Evolutionary conservation across 2,888 invertebrate genomes (phyloP).

Genomic region (Margaritifera margaritifera): DNA sequence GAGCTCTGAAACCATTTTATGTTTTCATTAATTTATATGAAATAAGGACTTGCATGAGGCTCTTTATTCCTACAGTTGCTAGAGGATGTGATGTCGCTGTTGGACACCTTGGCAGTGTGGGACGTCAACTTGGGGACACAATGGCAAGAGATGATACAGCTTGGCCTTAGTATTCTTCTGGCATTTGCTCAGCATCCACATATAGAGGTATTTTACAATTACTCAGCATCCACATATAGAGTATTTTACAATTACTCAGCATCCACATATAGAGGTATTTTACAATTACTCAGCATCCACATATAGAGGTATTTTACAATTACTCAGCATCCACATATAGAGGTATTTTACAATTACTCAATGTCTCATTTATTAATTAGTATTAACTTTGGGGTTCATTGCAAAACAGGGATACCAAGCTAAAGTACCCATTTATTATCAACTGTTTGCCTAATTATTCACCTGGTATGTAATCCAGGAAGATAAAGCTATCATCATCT

Average conservation of each 20-base stretch:
- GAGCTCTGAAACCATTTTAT: too few relatives aligned
- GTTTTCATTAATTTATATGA: too few relatives aligned
- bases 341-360: background rate
- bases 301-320: background rate
- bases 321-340: background rate
- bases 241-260: background rate
- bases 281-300: background rate
- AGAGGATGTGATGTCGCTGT: conserved; percentile 76
- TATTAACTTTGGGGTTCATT: background rate
- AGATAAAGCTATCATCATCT: too few relatives aligned
- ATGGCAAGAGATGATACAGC: conserved; percentile 78
- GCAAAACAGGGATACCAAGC: too few relatives aligned
- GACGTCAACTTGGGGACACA: conserved; percentile 77
- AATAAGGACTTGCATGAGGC: background rate
- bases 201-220: conserved; percentile 57
- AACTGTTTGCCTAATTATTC: too few relatives aligned
- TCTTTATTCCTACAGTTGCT: conserved; percentile 72
- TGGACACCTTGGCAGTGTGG: conserved; percentile 77
- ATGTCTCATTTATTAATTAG: background rate
- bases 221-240: too few relatives aligned
- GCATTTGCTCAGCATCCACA: conserved; percentile 65
- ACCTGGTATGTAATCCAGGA: too few relatives aligned
- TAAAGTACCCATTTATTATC: too few relatives aligned
- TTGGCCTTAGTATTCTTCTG: conserved; percentile 72
- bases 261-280: background rate